Conservation (phyloP, 2,113 vertebrate species). For the Lamprotornis superbus region DNA sequence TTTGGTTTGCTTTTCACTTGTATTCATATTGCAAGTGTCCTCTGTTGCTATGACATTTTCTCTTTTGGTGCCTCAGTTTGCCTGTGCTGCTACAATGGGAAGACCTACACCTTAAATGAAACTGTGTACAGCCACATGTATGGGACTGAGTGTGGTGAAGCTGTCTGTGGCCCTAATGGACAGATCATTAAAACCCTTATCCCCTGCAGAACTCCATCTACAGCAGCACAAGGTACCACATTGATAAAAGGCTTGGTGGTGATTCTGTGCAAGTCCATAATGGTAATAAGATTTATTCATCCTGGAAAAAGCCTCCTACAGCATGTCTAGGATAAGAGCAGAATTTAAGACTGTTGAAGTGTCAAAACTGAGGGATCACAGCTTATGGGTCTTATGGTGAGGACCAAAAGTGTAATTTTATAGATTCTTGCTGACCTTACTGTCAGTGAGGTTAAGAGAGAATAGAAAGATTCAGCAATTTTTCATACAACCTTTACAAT, state of each 20-base stretch:
- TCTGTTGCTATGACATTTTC: neutral
- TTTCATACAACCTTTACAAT: neutral
- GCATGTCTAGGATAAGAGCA: neutral
- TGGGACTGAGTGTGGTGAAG: constrained; percentile 72
- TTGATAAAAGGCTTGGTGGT: neutral
- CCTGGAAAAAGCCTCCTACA: neutral
- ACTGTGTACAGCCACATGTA: constrained; percentile 72
- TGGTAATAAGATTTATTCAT: neutral
- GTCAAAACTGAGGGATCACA: neutral
- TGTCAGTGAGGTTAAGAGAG: neutral
- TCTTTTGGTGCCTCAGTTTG: constrained; percentile 70
- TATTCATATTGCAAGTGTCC: neutral
- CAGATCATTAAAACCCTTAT: constrained; percentile 28
- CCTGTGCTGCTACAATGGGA: constrained; percentile 75
- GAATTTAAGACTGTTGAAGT: neutral
- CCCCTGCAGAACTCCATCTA: neutral
- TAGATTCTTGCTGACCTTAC: neutral
- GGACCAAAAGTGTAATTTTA: neutral
- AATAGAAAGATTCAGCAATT: neutral
- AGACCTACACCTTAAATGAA: constrained; percentile 71
- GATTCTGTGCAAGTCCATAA: neutral
- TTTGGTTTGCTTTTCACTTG: neutral
- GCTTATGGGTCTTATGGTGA: neutral
- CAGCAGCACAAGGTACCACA: constrained; percentile 31
- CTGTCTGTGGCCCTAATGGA: constrained; percentile 71